Evolutionary conservation across 2,113 vertebrate genomes (phyloP).

Genomic region (Setophaga kirtlandii): DNA sequence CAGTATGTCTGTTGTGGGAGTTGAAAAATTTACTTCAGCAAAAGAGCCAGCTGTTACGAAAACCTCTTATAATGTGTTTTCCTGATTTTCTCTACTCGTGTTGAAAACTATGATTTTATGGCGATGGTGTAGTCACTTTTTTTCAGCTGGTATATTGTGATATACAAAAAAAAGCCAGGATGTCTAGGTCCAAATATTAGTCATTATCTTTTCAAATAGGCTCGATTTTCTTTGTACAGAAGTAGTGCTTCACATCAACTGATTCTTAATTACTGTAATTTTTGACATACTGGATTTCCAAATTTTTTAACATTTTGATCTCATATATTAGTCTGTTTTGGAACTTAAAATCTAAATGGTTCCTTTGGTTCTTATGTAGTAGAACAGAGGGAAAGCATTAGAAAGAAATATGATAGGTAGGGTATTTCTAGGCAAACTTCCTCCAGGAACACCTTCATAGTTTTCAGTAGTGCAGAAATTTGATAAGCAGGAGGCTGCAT

Average conservation of each 20-base stretch:
- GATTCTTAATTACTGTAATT: background rate
- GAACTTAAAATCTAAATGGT: background rate
- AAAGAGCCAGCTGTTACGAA: slow-evolving; percentile 36
- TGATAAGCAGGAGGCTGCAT: background rate
- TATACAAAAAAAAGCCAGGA: background rate
- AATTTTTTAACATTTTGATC: background rate
- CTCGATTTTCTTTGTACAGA: background rate
- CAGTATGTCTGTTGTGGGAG: slow-evolving; percentile 40
- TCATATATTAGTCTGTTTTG: background rate
- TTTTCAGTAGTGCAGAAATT: background rate
- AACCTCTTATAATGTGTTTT: slow-evolving; percentile 12
- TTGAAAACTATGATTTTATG: background rate
- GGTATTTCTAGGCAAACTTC: background rate
- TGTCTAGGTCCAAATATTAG: background rate
- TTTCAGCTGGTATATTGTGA: background rate
- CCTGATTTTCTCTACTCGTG: background rate
- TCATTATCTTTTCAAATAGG: background rate
- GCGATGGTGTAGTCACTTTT: background rate
- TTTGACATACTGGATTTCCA: background rate
- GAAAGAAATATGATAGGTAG: background rate
- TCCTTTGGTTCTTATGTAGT: background rate
- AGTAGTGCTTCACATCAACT: background rate
- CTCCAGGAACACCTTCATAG: background rate
- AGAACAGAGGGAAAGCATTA: background rate
- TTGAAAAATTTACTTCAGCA: slow-evolving; percentile 45